Percentiles rank a stretch among this genome's conserved stretches.
Evolutionary conservation across 92 coral and sea anemone genomes (phyloP).

Genomic region (Palythoa grandis): DNA sequence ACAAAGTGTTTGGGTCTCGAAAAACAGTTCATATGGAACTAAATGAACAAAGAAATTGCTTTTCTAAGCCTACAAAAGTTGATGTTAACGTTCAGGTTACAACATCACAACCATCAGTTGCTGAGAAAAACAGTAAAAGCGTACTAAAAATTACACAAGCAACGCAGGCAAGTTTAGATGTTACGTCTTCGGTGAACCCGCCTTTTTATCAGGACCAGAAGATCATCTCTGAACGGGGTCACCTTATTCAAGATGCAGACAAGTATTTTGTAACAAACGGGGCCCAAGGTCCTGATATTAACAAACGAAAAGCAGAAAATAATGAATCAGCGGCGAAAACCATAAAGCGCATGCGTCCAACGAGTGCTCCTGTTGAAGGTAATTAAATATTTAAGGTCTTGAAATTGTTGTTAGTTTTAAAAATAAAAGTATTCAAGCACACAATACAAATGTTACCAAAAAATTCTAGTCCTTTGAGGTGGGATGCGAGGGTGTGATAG

Average conservation of each 20-base stretch:
- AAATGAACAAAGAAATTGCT: background rate
- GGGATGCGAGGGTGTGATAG: too few species aligned
- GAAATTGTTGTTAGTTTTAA: too few species aligned
- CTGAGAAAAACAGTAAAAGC: background rate
- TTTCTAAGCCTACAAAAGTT: background rate
- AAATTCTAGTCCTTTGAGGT: too few species aligned
- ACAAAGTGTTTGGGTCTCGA: background rate
- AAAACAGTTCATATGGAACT: background rate
- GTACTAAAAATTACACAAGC: background rate
- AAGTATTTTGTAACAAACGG: background rate
- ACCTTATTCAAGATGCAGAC: background rate
- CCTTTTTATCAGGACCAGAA: background rate
- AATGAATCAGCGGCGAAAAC: background rate
- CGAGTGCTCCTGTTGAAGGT: background rate
- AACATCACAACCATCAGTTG: background rate
- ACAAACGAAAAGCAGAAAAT: background rate
- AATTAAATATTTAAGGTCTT: background rate
- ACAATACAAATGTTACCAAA: too few species aligned
- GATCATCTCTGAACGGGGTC: background rate
- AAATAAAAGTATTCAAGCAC: too few species aligned
- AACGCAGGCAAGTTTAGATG: background rate
- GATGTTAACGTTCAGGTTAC: conserved; percentile 22
- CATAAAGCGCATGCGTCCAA: background rate
- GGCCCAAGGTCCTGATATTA: background rate
- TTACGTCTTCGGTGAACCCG: background rate